Conservation (phyloP, 1,140 invertebrate genomes). For the Euwallacea similis region DNA sequence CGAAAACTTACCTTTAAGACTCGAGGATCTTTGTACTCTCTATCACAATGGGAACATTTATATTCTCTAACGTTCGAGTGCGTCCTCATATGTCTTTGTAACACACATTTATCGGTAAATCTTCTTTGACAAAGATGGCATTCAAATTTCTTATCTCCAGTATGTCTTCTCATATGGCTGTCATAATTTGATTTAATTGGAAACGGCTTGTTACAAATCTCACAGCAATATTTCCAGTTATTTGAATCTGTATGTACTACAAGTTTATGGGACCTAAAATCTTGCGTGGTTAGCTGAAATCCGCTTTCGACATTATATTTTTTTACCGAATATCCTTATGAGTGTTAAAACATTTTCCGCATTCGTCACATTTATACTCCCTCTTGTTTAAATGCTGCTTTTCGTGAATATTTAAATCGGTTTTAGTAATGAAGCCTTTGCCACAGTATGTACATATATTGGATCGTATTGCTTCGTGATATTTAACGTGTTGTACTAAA, state of each 20-base stretch:
- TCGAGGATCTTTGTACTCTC: constrained; percentile 43
- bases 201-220: constrained; percentile 49
- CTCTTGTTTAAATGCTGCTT: constrained; percentile 68
- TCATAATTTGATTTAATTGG: constrained; percentile 44
- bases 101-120: constrained; percentile 56
- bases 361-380: constrained; percentile 69
- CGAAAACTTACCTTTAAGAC: constrained; percentile 41
- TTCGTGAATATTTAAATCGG: constrained; percentile 58
- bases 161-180: constrained; percentile 44
- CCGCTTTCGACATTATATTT: background rate
- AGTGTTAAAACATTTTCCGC: constrained; percentile 60
- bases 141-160: constrained; percentile 65
- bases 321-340: constrained; percentile 44
- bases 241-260: constrained; percentile 43
- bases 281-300: background rate
- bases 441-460: constrained; percentile 60
- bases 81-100: constrained; percentile 47
- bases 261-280: constrained; percentile 41
- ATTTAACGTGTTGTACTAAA: constrained; percentile 43
- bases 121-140: constrained; percentile 74
- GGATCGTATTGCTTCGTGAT: constrained; percentile 41
- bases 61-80: constrained; percentile 45
- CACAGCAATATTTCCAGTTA: constrained; percentile 47
- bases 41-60: constrained; percentile 41
- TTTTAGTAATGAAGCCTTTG: constrained; percentile 61